Percentiles rank a stretch among this genome's conserved stretches.
phyloP scores from a whole-genome alignment of 2,113 vertebrate species.

The Myrmecobius fasciatus region DNA sequence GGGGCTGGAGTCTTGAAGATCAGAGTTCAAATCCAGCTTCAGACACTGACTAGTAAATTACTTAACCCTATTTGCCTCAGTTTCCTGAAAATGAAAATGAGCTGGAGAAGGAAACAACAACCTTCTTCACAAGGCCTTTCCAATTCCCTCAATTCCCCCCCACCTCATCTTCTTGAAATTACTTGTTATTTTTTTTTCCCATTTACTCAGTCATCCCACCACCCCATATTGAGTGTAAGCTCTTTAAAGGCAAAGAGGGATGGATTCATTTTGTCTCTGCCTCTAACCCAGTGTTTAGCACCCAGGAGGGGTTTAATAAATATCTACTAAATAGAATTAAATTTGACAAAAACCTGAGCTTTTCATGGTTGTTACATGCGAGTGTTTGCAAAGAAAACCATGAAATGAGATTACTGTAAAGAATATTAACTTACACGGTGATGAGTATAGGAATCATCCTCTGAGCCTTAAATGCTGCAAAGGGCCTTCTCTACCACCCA shows the following conservation, averaged over 20 bases:
- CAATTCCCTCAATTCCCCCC: neutral
- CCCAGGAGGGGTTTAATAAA: neutral
- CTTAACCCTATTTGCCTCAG: neutral
- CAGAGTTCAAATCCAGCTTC: neutral
- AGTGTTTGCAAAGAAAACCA: slow-evolving; percentile 68
- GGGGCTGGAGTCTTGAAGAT: neutral
- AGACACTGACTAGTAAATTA: neutral
- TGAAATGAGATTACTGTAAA: slow-evolving; percentile 77
- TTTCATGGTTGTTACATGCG: neutral
- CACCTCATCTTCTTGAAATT: neutral
- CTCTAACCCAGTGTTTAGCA: neutral
- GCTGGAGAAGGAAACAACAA: too few species aligned
- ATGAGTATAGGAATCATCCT: slow-evolving; percentile 76
- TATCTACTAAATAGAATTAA: neutral
- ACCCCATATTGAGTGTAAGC: neutral
- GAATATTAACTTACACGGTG: slow-evolving; percentile 70
- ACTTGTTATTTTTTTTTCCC: neutral
- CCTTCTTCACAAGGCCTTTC: neutral
- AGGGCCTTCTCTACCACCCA: neutral
- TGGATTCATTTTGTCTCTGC: neutral
- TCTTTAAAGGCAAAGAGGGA: neutral
- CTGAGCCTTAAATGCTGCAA: neutral
- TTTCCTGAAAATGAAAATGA: too few species aligned
- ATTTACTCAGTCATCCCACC: neutral
- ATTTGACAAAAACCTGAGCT: neutral